Base-by-base conservation (phyloP, 2,888 invertebrate species). In the Zygaena filipendulae region DNA sequence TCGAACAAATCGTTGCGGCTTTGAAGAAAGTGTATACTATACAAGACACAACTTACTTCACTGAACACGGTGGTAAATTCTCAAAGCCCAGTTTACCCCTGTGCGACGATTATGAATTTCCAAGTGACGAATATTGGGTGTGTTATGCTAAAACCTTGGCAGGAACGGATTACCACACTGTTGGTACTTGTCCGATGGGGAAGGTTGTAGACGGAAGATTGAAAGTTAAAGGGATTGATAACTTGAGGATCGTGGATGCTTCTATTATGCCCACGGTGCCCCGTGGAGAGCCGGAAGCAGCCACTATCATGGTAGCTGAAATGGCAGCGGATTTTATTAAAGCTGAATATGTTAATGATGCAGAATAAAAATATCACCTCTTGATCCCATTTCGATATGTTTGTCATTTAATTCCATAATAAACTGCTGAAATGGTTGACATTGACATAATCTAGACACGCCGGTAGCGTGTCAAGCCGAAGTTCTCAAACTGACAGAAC, bases 141-240 rank as follows among this genome's bases (percentile, higher is more conserved):
- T 87, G 86, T 42, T 45, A 42, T 8, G 52, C 70, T 2, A 47
- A 26, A 19, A 49, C 52, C 12, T 47, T 56, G 39, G 70, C 57
- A 8, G 60, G 53, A 43, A 52, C 74, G 1, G 72, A 72, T 8
- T 74, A 71, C 71, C 75, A 75, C 36, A 48, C 72, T 1, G 72
- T 57, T 4, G 75, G 75, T 2, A 70, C 74, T 1, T 60, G 63
- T 1, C 56, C 68, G 0, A 50, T 74, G 59, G 75, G 72, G 0
- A 11, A 39, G 2, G 75, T 70, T 8, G 46, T 74, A 21, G 70
- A 74, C 35, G 32, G 36, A 0, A 14, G 41, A 28, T 31, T 74
- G 33, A 40, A 38, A 19, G 72, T 75, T 14, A 29, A 29, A 1
- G 69, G 69, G 0, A 31, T 74, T 5, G 4, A 21, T 0, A 37